Percentiles rank a stretch among this genome's conserved stretches.
phyloP scores from a whole-genome alignment of 2,888 invertebrate genomes.

The Coecobrya sp. region DNA sequence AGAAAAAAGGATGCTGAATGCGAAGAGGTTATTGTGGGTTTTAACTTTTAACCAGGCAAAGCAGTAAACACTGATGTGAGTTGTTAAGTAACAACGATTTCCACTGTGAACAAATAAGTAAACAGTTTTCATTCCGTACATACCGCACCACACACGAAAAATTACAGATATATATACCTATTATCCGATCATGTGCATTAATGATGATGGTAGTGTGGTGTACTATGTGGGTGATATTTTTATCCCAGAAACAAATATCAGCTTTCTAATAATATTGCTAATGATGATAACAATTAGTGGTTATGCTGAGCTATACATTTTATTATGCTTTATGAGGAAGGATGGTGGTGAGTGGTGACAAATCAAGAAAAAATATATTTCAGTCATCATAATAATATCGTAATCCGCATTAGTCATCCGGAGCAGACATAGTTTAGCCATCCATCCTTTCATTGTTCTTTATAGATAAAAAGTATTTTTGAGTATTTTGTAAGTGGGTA shows the following conservation, averaged over 20 bases:
- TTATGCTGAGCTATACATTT: not conserved
- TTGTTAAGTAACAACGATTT: not conserved
- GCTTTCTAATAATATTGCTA: constrained; percentile 35
- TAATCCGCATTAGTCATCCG: constrained; percentile 21
- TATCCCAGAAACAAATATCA: constrained; percentile 11
- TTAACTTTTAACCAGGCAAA: not conserved
- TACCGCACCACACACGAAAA: not conserved
- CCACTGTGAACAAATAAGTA: constrained; percentile 9
- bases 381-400: constrained; percentile 24
- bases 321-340: not conserved
- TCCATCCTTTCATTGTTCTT: constrained; percentile 14
- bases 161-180: not conserved
- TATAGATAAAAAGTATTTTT: not conserved
- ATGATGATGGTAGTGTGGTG: not conserved
- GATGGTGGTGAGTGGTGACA: constrained; percentile 30
- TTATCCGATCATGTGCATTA: not conserved
- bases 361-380: constrained; percentile 22
- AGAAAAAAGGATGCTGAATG: not conserved
- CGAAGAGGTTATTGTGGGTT: constrained; percentile 28
- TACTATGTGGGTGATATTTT: constrained; percentile 20
- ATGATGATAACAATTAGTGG: constrained; percentile 37
- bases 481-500: constrained; percentile 5
- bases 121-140: constrained; percentile 2
- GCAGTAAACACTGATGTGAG: not conserved
- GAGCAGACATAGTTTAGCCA: not conserved